Evolutionary conservation across 1,140 invertebrate genomes (phyloP), one percentile per base, ranked within the genome.

Genomic region (Dendrolimus punctatus): DNA sequence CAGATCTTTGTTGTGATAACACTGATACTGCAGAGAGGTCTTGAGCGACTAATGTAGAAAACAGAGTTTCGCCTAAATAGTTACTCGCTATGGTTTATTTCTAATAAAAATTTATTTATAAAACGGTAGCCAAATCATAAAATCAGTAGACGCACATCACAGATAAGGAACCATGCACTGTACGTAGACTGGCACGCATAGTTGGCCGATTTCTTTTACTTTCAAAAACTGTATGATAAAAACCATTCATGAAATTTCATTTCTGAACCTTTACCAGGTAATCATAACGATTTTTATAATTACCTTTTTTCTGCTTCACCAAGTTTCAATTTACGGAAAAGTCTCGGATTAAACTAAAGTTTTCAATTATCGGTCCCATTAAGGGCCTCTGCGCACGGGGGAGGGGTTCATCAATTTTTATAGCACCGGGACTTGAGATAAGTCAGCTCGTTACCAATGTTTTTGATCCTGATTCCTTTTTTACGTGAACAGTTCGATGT

Each of bases 381-480:
- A 66, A 52, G 56, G 51, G 37, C 48, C 43, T 39, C 50, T 37
- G 43, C 40, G 56, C 52, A 41, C 41, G 53, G 58, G 60, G 54
- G 58, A 64, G 64, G 57, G 64, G 54, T 68, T 69, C 70, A 74
- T 73, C 64, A 76, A 73, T 73, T 74, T 76, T 73, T 74, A 77
- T 66, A 60, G 63, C 68, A 37, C 42, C 51, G 39, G 53, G 46
- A 55, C 64, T 62, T 40, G 52, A 60, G 71, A 72, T 76, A 73
- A 72, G 67, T 57, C 48, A n/a, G 41, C 60, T 63, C 68, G 55
- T 62, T 70, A 71, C 60, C 61, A 59, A 57, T 65, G 63, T 66
- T 63, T 51, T 49, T 49, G 57, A 57, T 61, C 55, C 23, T 23
- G 23, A 23, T 23, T 23, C 23, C 23, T 49, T 38, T 53, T 8